A percentile compares a stretch with the other conserved stretches of the same genome.
These are phyloP conservation scores for Microvelia longipes DNA, from an alignment of 1,140 invertebrate genomes.

Conservation along the genomic window DNA sequence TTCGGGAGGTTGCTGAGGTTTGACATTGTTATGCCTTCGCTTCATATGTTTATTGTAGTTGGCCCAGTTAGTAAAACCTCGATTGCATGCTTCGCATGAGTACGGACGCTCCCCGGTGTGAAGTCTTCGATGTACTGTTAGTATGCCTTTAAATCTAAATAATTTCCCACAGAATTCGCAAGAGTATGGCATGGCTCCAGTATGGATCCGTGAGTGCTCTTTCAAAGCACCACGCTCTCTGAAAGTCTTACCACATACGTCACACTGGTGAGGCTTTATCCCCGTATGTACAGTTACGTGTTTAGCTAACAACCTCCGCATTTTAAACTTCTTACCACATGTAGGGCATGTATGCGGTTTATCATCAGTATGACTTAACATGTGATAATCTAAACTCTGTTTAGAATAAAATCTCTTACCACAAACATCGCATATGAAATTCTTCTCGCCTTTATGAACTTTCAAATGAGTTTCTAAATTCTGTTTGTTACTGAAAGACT, in stretches of 20 bases:
- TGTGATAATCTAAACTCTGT: slow-evolving; percentile 32
- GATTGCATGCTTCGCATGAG: slow-evolving; percentile 40
- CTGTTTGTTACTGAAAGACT: slow-evolving; percentile 21
- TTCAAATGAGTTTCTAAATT: slow-evolving; percentile 22
- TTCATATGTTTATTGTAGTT: slow-evolving; percentile 66
- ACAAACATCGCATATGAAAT: slow-evolving; percentile 28
- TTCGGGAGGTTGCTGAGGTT: no score
- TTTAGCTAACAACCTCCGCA: slow-evolving; percentile 34
- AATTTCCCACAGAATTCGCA: slow-evolving; percentile 54
- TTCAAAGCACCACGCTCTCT: slow-evolving; percentile 42
- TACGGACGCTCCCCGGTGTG: slow-evolving; percentile 43
- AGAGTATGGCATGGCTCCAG: slow-evolving; percentile 65
- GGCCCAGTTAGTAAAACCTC: slow-evolving; percentile 59
- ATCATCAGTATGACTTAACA: slow-evolving; percentile 38
- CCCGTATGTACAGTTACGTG: slow-evolving; percentile 48
- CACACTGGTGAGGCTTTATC: slow-evolving; percentile 56
- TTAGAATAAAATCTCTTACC: slow-evolving; percentile 27
- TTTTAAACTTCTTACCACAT: slow-evolving; percentile 34
- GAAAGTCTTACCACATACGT: slow-evolving; percentile 54
- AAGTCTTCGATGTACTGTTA: slow-evolving; percentile 39
- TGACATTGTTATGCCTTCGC: slow-evolving; percentile 44
- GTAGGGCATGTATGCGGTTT: slow-evolving; percentile 30
- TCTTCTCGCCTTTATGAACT: slow-evolving; percentile 25
- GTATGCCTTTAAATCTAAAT: slow-evolving; percentile 41
- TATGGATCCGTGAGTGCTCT: slow-evolving; percentile 54